Percentiles rank a stretch among this genome's conserved stretches.
Evolutionary conservation across 1,140 invertebrate genomes (phyloP).

Genomic region (Apis cerana): DNA sequence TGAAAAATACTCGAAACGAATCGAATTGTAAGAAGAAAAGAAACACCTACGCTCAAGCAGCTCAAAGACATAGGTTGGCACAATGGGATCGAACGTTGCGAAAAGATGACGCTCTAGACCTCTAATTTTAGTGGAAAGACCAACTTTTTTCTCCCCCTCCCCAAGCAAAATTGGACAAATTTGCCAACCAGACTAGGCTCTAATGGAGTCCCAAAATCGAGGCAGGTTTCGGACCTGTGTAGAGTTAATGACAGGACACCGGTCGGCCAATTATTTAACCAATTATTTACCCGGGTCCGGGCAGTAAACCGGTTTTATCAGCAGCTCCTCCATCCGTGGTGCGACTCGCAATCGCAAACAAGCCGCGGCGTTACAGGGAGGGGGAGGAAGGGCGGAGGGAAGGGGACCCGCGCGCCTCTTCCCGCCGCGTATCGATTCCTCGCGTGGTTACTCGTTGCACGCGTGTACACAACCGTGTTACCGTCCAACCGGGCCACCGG

Average conservation of each 20-base stretch:
- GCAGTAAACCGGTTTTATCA: conserved; percentile 33
- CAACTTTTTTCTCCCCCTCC: too few species aligned
- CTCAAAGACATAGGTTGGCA: too few species aligned
- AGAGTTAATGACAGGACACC: conserved; percentile 9
- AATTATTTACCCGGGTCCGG: conserved; percentile 19
- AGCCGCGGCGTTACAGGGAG: conserved; percentile 18
- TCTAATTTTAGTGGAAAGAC: too few species aligned
- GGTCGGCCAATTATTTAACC: conserved; percentile 22
- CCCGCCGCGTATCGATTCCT: conserved; percentile 53
- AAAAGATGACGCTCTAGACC: too few species aligned
- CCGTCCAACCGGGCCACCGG: conserved; percentile 53
- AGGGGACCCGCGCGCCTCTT: conserved; percentile 6
- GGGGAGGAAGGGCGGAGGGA: too few species aligned
- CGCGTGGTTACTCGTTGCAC: conserved; percentile 34
- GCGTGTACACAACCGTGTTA: conserved; percentile 30
- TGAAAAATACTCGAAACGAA: neutral
- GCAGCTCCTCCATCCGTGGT: neutral
- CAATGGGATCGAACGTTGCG: too few species aligned
- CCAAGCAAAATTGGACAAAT: too few species aligned
- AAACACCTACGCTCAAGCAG: too few species aligned
- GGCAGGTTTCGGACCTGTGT: neutral
- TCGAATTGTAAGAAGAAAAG: too few species aligned
- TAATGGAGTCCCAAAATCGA: neutral
- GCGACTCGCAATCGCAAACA: conserved; percentile 21
- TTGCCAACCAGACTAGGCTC: neutral